Percentiles rank a stretch among this genome's conserved stretches.
phyloP scores from a whole-genome alignment of 2,888 invertebrate species.

The Drosophila colorata region DNA sequence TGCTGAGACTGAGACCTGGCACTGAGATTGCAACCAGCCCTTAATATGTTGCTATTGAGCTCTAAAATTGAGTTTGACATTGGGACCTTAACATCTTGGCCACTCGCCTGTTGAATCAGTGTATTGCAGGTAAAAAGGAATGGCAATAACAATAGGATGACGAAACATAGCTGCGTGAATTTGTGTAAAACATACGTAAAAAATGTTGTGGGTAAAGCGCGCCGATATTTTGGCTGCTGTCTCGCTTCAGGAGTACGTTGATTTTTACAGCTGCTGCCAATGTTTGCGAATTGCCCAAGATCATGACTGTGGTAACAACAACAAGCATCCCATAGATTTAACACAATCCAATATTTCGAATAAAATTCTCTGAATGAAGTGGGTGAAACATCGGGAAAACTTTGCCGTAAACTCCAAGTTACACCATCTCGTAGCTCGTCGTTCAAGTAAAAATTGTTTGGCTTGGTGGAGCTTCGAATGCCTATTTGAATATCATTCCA shows the following conservation, averaged over 20 bases:
- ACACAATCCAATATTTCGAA: conserved; percentile 14
- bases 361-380: background rate
- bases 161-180: conserved; percentile 54
- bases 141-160: conserved; percentile 52
- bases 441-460: conserved; percentile 1
- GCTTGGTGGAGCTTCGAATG: background rate
- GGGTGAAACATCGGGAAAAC: background rate
- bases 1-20: background rate
- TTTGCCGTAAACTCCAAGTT: background rate
- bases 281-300: background rate
- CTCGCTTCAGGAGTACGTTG: background rate
- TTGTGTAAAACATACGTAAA: conserved; percentile 39
- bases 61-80: conserved; percentile 20
- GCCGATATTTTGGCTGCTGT: background rate
- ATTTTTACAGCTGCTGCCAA: background rate
- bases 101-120: conserved; percentile 38
- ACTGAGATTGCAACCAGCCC: background rate
- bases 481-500: conserved; percentile 14
- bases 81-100: conserved; percentile 21
- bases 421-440: conserved; percentile 2
- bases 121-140: conserved; percentile 40
- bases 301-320: background rate
- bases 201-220: conserved; percentile 5
- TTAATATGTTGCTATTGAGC: conserved; percentile 10
- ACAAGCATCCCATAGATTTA: conserved; percentile 7